Evolutionary conservation across 2,797 vertebrate genomes (phyloP).

Genomic region (Mionectes olivaceus): DNA sequence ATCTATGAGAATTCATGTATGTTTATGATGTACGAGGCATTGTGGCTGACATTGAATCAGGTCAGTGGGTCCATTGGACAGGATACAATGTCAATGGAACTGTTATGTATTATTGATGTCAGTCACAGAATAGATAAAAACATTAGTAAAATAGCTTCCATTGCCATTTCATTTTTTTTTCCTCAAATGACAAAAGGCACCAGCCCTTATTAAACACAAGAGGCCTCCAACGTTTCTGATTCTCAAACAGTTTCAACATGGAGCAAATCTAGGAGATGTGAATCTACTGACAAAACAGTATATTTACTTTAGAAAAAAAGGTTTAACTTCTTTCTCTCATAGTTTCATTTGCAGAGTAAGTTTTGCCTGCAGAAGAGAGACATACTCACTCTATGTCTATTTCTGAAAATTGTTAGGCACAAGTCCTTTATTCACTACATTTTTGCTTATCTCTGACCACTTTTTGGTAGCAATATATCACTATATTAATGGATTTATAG

Average conservation of each 20-base stretch:
- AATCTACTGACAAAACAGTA: background rate
- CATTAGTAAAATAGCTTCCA: conserved; percentile 80
- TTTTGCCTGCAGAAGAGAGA: background rate
- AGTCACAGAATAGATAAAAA: conserved; percentile 79
- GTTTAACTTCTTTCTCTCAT: background rate
- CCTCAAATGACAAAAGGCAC: conserved; percentile 63
- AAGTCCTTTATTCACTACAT: background rate
- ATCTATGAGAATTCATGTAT: conserved; percentile 52
- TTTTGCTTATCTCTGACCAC: background rate
- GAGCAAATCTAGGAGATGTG: background rate
- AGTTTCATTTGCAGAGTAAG: background rate
- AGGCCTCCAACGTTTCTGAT: background rate
- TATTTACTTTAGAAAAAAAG: background rate
- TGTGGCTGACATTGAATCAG: conserved; percentile 79
- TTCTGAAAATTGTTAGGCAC: background rate
- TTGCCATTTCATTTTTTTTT: conserved; percentile 61
- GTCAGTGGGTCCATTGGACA: conserved; percentile 80
- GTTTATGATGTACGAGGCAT: conserved; percentile 77
- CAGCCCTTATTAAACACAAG: conserved; percentile 31
- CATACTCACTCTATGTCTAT: background rate
- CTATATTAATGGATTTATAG: background rate
- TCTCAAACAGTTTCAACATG: background rate
- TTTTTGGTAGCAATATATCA: background rate
- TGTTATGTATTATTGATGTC: conserved; percentile 82
- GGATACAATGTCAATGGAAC: conserved; percentile 80